Evolutionary conservation across 2,888 invertebrate species (phyloP).

Genomic region (Scotopteryx bipunctaria): DNA sequence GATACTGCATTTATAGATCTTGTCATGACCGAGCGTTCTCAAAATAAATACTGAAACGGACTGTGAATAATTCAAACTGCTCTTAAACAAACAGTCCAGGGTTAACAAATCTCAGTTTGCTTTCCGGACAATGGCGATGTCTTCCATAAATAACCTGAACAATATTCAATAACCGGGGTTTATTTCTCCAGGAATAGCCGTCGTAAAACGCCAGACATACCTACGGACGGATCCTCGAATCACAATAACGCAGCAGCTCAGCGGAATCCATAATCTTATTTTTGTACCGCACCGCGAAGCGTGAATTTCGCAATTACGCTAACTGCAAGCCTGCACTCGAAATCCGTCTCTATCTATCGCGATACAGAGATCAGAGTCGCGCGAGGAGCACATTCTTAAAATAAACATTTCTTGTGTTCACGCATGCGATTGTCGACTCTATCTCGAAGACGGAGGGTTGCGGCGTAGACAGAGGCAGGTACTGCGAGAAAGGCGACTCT

Average conservation of each 20-base stretch:
- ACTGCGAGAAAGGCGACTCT: constrained; percentile 74
- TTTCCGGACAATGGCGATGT: constrained; percentile 72
- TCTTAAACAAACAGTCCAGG: constrained; percentile 56
- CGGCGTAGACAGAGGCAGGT: constrained; percentile 57
- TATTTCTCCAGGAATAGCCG: constrained; percentile 81
- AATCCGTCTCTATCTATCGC: constrained; percentile 54
- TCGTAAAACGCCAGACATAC: constrained; percentile 81
- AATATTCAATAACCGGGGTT: constrained; percentile 80
- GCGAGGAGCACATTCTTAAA: constrained; percentile 63
- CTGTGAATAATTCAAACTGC: constrained; percentile 27
- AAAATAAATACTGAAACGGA: constrained; percentile 17
- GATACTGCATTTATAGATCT: too few relatives aligned
- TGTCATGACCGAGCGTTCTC: not conserved
- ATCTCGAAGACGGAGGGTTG: constrained; percentile 76
- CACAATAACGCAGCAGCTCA: constrained; percentile 82
- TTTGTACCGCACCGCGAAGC: constrained; percentile 82
- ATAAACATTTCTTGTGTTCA: constrained; percentile 80
- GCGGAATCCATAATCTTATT: constrained; percentile 84
- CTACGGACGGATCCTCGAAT: constrained; percentile 83
- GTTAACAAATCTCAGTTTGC: constrained; percentile 49
- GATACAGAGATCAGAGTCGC: constrained; percentile 59
- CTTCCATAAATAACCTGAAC: constrained; percentile 78
- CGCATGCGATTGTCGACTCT: constrained; percentile 80
- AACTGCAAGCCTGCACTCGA: constrained; percentile 51
- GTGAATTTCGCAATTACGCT: constrained; percentile 83